Evolutionary conservation across 2,113 vertebrate genomes (phyloP), one percentile per base, ranked within the genome.

Genomic region (Hyla sarda): DNA sequence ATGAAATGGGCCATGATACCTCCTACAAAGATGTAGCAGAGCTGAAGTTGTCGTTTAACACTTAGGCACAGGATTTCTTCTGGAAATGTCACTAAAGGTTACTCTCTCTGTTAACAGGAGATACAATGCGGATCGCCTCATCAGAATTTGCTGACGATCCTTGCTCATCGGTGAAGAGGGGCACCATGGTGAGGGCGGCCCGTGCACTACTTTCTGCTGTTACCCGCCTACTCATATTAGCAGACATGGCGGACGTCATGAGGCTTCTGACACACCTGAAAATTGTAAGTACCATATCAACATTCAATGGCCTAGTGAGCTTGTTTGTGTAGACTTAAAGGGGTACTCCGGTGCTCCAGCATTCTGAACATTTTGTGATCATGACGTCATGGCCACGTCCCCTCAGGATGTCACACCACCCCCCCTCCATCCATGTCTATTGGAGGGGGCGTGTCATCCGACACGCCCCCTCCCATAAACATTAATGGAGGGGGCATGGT

Each of bases 171-270:
- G 97, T 99, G 91, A 99, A 99, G 82, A 95, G 98, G 0, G 98
- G 98, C 76, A 99, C 98, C 72, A 99, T 99, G 98, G 98, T 99
- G 88, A 95, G 98, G 73, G 98, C 98, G 0, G 98, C 98, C 3
- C 95, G 98, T 0, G 97, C 98, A 50, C 91, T 99, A 89, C 96
- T 99, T 0, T 99, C 98, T 0, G 98, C 97, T 0, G 98, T 99
- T 84, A 99, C 98, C 0, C 97, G 98, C 75, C 90, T 99, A 45
- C 97, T 99, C 92, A 99, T 99, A 93, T 91, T 99, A 82, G 98
- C 98, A 0, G 98, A 99, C 89, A 99, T 99, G 98, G 98, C 98
- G 0, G 98, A 99, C 0, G 98, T 99, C 93, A 99, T 99, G 97
- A 96, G 98, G 90, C 97, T 99, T 65, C 93, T 99, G 47, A 95